These are phyloP conservation scores for Mus spicilegus DNA, from an alignment of 2,113 vertebrate species.

Conservation along the genomic window DNA sequence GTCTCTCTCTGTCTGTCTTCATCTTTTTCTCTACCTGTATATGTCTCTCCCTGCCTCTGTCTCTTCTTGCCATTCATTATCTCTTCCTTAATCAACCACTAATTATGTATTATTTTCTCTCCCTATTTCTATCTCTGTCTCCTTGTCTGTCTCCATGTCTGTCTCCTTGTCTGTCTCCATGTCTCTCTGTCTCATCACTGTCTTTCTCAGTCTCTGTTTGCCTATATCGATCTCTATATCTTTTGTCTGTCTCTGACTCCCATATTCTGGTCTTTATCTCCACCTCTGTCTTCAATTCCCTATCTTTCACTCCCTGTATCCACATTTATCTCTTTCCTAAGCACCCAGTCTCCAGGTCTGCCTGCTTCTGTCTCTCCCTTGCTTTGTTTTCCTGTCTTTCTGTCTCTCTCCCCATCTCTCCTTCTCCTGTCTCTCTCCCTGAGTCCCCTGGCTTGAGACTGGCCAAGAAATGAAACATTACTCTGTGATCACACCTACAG, in stretches of 20 bases:
- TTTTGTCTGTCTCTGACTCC: not conserved
- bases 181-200: not conserved
- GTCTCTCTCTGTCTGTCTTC: accelerated
- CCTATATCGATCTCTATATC: not conserved
- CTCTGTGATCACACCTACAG: too few species aligned
- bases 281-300: not conserved
- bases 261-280: not conserved
- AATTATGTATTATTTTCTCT: not conserved
- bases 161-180: not conserved
- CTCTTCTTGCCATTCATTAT: accelerated
- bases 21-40: accelerated
- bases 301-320: not conserved
- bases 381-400: not conserved
- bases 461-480: too few species aligned
- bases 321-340: not conserved
- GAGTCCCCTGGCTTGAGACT: too few species aligned
- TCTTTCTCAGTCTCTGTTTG: not conserved
- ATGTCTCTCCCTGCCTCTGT: not conserved
- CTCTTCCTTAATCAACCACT: not conserved
- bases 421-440: not conserved
- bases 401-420: not conserved
- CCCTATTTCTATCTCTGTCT: not conserved
- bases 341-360: not conserved
- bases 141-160: not conserved
- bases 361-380: not conserved